These are phyloP conservation scores for Drosophila mimica DNA, from an alignment of 2,888 invertebrate genomes.

Conservation along the genomic window DNA sequence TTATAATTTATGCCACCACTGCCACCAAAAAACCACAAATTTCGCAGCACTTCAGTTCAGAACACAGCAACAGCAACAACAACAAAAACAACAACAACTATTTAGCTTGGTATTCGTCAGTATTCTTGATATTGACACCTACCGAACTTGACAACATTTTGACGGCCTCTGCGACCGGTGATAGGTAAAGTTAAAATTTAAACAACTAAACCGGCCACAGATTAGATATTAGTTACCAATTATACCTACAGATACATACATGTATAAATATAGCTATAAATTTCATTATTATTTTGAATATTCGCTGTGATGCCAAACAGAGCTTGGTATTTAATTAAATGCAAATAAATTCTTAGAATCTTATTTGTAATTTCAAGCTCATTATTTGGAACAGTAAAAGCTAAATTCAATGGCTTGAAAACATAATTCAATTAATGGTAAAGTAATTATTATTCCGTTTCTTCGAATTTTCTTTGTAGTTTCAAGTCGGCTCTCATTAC, in stretches of 20 bases:
- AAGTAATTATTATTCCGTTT: not conserved
- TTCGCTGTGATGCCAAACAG: not conserved
- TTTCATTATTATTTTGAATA: not conserved
- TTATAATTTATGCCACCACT: constrained; percentile 51
- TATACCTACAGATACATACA: not conserved
- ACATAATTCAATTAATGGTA: not conserved
- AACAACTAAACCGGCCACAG: not conserved
- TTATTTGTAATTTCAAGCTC: not conserved
- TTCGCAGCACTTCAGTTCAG: constrained; percentile 48
- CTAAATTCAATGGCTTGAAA: not conserved
- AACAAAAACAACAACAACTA: constrained; percentile 20
- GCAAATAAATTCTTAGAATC: not conserved
- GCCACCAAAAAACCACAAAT: constrained; percentile 66
- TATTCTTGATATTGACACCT: constrained; percentile 12
- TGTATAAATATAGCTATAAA: not conserved
- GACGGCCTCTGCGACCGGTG: not conserved
- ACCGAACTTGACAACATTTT: constrained; percentile 3
- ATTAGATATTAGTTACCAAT: not conserved
- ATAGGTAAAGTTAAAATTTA: not conserved
- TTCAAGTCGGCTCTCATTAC: not conserved
- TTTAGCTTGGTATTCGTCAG: constrained; percentile 27
- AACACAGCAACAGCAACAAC: constrained; percentile 13
- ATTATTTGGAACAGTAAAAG: not conserved
- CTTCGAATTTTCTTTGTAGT: not conserved
- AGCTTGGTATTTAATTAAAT: not conserved